Evolutionary conservation across 2,888 invertebrate species (phyloP), one percentile per base, ranked within the genome.

Genomic region (Apamea crenata): DNA sequence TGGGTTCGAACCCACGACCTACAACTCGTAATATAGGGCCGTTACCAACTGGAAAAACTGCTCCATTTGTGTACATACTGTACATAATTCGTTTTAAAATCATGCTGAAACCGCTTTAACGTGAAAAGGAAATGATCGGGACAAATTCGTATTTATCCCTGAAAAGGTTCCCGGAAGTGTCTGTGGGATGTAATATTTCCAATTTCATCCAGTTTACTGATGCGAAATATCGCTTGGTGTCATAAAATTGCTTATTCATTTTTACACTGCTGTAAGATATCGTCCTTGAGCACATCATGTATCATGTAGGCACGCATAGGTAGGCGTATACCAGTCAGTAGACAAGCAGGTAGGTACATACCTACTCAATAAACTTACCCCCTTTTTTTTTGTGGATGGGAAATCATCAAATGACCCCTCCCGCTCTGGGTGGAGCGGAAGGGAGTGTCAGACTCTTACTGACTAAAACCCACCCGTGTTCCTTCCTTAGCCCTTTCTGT

Each of bases 161-260:
- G 25, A 65, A 8, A 29, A 10, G n/a, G 16, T 65, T 50, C 10
- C 6, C 18, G 36, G 14, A 21, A 77, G 44, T 10, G 6, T 18
- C 44, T 14, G 0, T 36, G 14, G 18, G 47, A 50, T 32, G 16
- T 72, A n/a, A 70, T 59, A 50, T 67, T 72, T 50, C 32, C 50
- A 40, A 67, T 80, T 67, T 67, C 21, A 72, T 80, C 29, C 36
- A 44, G 50, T 50, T 73, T 61, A 80, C 14, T 32, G 16, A 36
- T 53, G n/a, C 50, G 44, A 44, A 40, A 61, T 74, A 68, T 53
- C 32, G 21, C n/a, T 44, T 40, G 50, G n/a, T n/a, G 25, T 53
- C 50, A 80, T 80, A 80, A 80, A 59, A 32, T 67, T 32, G 21
- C 50, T 18, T 47, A 67, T 53, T 72, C 6, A 77, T 32, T 65